These are phyloP conservation scores for Melanaphis sacchari DNA, from an alignment of 1,140 invertebrate species.

Conservation along the genomic window DNA sequence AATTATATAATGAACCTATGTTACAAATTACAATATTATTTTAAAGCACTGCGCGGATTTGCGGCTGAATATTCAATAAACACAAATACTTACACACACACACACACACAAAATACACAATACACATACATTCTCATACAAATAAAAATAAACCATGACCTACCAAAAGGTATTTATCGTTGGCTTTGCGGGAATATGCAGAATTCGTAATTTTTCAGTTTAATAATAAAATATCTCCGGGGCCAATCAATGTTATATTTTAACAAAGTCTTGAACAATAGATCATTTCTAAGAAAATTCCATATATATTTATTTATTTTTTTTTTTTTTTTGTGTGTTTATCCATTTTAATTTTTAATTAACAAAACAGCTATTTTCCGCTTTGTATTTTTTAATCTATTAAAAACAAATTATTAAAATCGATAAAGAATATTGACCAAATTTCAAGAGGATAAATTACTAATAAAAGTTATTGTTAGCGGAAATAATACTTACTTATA, in stretches of 20 bases:
- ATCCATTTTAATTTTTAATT: background rate
- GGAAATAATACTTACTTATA: no score
- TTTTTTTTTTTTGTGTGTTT: no score
- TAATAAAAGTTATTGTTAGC: no score
- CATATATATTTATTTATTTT: no score
- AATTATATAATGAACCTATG: background rate
- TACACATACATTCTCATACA: background rate
- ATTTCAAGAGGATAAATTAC: no score
- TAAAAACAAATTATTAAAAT: background rate
- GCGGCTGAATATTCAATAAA: background rate
- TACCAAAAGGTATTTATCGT: background rate
- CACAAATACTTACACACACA: no score
- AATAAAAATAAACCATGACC: constrained; percentile 14
- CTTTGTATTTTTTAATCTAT: background rate
- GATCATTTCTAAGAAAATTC: background rate
- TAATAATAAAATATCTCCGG: background rate
- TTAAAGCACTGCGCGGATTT: background rate
- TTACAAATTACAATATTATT: constrained; percentile 3
- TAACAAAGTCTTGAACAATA: background rate
- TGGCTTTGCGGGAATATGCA: background rate
- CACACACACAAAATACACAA: no score
- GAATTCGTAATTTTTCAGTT: background rate
- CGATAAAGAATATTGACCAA: background rate
- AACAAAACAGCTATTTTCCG: background rate
- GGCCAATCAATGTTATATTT: background rate